These are phyloP conservation scores for Pelodiscus sinensis DNA, from an alignment of 2,113 vertebrate species.

Conservation along the genomic window DNA sequence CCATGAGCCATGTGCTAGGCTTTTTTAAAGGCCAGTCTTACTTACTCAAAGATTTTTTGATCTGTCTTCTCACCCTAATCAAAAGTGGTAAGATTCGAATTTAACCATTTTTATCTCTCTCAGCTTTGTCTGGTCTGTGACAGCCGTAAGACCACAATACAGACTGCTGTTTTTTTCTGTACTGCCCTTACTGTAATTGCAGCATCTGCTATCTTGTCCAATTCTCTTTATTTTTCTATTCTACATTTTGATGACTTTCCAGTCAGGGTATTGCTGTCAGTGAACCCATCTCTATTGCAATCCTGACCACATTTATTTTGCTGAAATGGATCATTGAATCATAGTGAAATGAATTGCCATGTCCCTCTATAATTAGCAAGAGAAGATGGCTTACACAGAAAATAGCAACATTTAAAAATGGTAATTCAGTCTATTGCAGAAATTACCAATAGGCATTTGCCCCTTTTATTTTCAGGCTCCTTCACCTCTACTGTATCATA, in stretches of 20 bases:
- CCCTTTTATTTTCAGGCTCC: not conserved
- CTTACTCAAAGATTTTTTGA: conserved; percentile 28
- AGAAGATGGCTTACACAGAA: not conserved
- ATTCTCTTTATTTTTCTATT: not conserved
- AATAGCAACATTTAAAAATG: conserved; percentile 26
- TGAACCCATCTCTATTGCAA: not conserved
- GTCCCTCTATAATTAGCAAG: conserved; percentile 1
- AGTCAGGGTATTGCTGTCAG: not conserved
- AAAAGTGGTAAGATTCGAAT: conserved; percentile 1
- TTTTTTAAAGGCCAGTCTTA: not conserved
- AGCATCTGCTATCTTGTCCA: not conserved
- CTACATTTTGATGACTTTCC: not conserved
- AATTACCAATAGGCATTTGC: conserved; percentile 13
- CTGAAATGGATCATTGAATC: conserved; percentile 17
- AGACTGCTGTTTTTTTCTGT: not conserved
- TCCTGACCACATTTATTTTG: not conserved
- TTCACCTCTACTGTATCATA: not conserved
- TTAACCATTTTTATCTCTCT: not conserved
- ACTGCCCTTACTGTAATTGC: not conserved
- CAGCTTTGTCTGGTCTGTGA: not conserved
- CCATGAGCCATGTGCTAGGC: not conserved
- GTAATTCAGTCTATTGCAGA: not conserved
- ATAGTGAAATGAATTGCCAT: not conserved
- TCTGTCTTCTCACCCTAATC: not conserved
- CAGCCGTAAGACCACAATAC: not conserved